These are phyloP conservation scores for Equus przewalskii DNA, from an alignment of 2,113 vertebrate genomes.

Conservation along the genomic window DNA sequence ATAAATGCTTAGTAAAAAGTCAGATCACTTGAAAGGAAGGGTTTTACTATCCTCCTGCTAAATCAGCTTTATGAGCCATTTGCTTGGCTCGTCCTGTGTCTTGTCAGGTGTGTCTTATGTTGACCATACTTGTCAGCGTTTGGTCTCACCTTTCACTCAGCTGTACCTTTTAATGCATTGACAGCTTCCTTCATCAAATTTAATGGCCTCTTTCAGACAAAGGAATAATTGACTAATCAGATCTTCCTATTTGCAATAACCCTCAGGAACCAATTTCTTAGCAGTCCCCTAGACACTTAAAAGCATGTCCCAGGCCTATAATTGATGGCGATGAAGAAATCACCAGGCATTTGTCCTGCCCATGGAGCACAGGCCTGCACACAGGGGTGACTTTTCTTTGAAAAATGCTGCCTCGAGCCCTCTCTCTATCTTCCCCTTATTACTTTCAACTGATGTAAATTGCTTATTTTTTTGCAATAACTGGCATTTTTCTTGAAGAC, in stretches of 20 bases:
- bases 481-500: neutral
- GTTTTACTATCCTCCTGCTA: slow-evolving; percentile 82
- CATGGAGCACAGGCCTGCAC: neutral
- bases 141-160: slow-evolving; percentile 80
- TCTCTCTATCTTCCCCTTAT: neutral
- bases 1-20: slow-evolving; percentile 79
- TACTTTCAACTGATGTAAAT: neutral
- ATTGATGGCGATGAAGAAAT: neutral
- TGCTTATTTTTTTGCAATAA: neutral
- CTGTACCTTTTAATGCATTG: slow-evolving; percentile 77
- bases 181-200: slow-evolving; percentile 84
- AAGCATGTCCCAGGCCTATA: neutral
- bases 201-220: slow-evolving; percentile 82
- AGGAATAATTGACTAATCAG: slow-evolving; percentile 77
- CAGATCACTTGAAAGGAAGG: slow-evolving; percentile 75
- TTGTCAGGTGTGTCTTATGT: slow-evolving; percentile 66
- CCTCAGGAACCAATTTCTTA: slow-evolving; percentile 67
- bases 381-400: neutral
- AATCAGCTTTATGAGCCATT: slow-evolving; percentile 83
- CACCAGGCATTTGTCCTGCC: neutral
- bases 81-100: slow-evolving; percentile 78
- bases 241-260: slow-evolving; percentile 77
- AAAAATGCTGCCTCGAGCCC: neutral
- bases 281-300: slow-evolving; percentile 51
- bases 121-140: slow-evolving; percentile 69